phyloP scores from a whole-genome alignment of 1,140 invertebrate genomes.

The Epicauta chinensis region DNA sequence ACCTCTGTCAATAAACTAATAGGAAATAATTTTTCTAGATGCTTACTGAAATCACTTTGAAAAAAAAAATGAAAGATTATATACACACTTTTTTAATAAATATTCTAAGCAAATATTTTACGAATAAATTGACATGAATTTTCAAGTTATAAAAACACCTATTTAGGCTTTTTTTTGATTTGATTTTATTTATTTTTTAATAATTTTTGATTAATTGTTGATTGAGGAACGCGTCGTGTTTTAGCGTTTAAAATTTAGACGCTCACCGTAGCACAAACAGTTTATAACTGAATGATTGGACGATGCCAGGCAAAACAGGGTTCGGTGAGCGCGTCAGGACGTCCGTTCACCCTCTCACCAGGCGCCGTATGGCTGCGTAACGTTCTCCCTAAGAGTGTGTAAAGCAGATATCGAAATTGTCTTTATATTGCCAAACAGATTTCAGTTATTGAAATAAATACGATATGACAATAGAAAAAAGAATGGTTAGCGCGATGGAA shows the following conservation, averaged over 20 bases:
- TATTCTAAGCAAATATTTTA: too few species aligned
- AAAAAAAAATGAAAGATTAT: too few species aligned
- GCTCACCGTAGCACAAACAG: conserved; percentile 5
- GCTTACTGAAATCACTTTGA: too few species aligned
- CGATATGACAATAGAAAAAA: conserved; percentile 1
- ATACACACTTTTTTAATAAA: too few species aligned
- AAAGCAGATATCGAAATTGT: background rate
- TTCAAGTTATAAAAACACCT: too few species aligned
- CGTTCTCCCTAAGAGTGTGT: background rate
- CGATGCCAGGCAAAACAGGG: conserved; percentile 8
- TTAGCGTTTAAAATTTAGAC: conserved; percentile 1
- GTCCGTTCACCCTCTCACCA: conserved; percentile 19
- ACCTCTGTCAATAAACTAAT: too few species aligned
- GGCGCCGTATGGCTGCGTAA: conserved; percentile 20
- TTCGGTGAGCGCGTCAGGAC: conserved; percentile 11
- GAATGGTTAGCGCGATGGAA: background rate
- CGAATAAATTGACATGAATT: too few species aligned
- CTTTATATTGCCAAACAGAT: conserved; percentile 3
- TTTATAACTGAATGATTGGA: conserved; percentile 10
- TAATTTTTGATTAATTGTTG: too few species aligned
- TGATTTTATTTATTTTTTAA: too few species aligned
- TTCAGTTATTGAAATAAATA: too few species aligned
- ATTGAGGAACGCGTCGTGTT: background rate
- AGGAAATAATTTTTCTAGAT: too few species aligned
- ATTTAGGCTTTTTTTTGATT: too few species aligned